Conservation (phyloP, 2,888 invertebrate species). For the Cheilosia variabilis region DNA sequence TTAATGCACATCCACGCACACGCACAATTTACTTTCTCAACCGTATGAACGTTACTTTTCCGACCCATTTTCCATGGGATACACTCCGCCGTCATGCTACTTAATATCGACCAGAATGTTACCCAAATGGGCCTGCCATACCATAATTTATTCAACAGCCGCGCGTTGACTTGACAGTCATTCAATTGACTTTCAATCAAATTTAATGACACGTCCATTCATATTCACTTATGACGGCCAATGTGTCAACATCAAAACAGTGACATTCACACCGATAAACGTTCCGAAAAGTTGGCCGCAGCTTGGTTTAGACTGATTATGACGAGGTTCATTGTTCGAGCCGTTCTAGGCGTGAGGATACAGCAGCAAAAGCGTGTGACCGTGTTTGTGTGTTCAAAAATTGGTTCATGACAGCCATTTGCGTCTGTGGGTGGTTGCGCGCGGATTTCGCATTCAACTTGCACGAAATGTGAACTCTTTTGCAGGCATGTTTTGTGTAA, state of each 20-base stretch:
- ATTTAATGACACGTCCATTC: slow-evolving; percentile 34
- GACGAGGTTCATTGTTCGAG: not conserved
- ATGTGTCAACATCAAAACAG: slow-evolving; percentile 22
- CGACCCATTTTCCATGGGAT: not conserved
- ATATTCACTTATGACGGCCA: slow-evolving; percentile 42
- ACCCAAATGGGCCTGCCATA: not conserved
- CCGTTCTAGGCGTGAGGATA: not conserved
- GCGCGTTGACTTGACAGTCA: slow-evolving; percentile 3
- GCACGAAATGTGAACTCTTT: slow-evolving; percentile 61
- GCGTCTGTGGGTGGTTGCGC: not conserved
- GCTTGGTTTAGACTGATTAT: not conserved
- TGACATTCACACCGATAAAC: slow-evolving; percentile 23
- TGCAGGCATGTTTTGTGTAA: slow-evolving; percentile 53
- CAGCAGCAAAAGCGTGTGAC: slow-evolving; percentile 1
- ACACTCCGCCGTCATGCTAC: not conserved
- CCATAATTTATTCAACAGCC: not conserved
- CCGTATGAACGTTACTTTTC: not conserved
- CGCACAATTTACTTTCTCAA: not conserved
- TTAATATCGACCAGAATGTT: not conserved
- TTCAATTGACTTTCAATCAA: slow-evolving; percentile 56
- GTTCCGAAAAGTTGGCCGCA: slow-evolving; percentile 39
- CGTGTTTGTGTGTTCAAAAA: not conserved
- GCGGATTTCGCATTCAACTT: slow-evolving; percentile 42
- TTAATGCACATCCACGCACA: slow-evolving; percentile 20
- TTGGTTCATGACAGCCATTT: slow-evolving; percentile 4